Percentiles rank a stretch among this genome's conserved stretches.
These are phyloP conservation scores for Notocelia uddmanniana DNA, from an alignment of 2,888 invertebrate genomes.

Conservation along the genomic window DNA sequence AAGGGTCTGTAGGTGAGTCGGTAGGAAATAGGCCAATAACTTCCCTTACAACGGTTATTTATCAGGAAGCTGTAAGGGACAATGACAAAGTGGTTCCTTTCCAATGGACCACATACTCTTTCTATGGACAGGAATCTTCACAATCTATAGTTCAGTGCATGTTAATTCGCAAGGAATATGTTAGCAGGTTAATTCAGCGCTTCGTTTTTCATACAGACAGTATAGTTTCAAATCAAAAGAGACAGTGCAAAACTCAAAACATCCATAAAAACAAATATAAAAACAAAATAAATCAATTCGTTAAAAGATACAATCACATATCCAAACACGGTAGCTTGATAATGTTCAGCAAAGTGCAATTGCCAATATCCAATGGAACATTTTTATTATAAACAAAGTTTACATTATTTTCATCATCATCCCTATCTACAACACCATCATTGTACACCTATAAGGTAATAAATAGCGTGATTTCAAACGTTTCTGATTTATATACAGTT, in stretches of 20 bases:
- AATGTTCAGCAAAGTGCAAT: slow-evolving; percentile 78
- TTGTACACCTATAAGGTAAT: not conserved
- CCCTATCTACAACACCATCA: slow-evolving; percentile 1
- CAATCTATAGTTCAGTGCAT: slow-evolving; percentile 4
- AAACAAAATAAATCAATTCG: slow-evolving; percentile 51
- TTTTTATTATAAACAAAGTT: slow-evolving; percentile 78
- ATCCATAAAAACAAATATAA: slow-evolving; percentile 56
- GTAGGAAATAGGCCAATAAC: slow-evolving; percentile 20
- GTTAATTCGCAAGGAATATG: slow-evolving; percentile 2
- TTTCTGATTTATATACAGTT: not conserved
- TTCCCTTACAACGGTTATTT: slow-evolving; percentile 28
- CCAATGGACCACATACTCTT: not conserved
- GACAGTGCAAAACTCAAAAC: slow-evolving; percentile 52
- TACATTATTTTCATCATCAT: slow-evolving; percentile 38
- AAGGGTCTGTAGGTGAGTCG: slow-evolving; percentile 20
- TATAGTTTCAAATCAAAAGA: slow-evolving; percentile 51
- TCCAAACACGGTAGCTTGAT: slow-evolving; percentile 72
- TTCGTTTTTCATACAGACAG: slow-evolving; percentile 38
- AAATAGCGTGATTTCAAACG: not conserved
- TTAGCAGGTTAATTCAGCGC: slow-evolving; percentile 17
- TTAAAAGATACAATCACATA: slow-evolving; percentile 67
- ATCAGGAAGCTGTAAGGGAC: slow-evolving; percentile 20
- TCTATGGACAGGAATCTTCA: slow-evolving; percentile 22
- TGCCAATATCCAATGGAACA: slow-evolving; percentile 69
- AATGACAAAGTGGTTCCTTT: slow-evolving; percentile 12